Conservation (phyloP, 2,797 vertebrate genomes). For the Coregonus sp. region DNA sequence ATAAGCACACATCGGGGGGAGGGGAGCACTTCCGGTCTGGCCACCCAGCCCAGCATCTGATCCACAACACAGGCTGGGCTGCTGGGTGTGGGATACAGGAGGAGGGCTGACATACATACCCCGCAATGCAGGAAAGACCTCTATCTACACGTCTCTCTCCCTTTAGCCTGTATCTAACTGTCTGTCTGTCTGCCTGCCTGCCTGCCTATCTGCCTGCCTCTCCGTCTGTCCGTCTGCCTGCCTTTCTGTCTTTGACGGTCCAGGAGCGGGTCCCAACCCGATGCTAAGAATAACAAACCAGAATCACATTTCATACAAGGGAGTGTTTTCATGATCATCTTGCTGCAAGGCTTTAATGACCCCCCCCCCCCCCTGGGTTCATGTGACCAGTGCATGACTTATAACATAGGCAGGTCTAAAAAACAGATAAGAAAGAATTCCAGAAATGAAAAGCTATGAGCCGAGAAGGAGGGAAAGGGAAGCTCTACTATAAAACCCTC, state of each 20-base stretch:
- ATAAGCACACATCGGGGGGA: slow-evolving; percentile 75
- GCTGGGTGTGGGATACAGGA: slow-evolving; percentile 47
- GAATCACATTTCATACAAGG: slow-evolving; percentile 25
- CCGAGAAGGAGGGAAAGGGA: not conserved
- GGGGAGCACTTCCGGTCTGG: slow-evolving; percentile 78
- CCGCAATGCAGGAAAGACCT: slow-evolving; percentile 24
- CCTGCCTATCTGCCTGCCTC: no score
- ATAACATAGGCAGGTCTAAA: slow-evolving; percentile 45
- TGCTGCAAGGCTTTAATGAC: not conserved
- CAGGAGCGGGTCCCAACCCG: not conserved
- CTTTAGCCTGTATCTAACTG: not conserved
- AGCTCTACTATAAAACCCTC: not conserved
- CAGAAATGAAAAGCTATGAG: slow-evolving; percentile 14
- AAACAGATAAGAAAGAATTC: slow-evolving; percentile 28
- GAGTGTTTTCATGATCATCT: slow-evolving; percentile 26
- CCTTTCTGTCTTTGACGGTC: not conserved
- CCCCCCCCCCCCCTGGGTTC: slow-evolving; percentile 21
- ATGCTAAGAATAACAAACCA: not conserved
- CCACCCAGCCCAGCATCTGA: slow-evolving; percentile 73
- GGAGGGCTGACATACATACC: slow-evolving; percentile 23
- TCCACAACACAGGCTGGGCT: slow-evolving; percentile 65
- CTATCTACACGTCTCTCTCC: not conserved
- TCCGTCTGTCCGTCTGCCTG: no score
- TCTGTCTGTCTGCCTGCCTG: not conserved
- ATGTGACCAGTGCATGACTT: slow-evolving; percentile 53